A percentile compares a stretch with the other conserved stretches of the same genome.
Conservation (phyloP, 2,888 invertebrate species). For the Julus scanicus region DNA sequence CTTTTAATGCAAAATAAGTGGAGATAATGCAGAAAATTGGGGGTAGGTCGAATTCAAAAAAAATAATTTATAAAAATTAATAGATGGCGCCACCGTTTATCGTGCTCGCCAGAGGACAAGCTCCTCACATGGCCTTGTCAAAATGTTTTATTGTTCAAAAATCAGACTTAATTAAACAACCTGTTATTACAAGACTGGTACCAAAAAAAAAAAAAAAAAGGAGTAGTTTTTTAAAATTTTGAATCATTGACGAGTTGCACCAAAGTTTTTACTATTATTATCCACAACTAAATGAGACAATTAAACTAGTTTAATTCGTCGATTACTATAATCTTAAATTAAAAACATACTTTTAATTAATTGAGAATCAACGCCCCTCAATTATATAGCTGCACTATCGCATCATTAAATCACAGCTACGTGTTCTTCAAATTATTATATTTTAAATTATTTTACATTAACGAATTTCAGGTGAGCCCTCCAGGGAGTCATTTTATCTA, state of each 20-base stretch:
- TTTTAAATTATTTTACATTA: background rate
- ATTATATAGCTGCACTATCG: background rate
- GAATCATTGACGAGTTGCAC: background rate
- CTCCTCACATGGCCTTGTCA: constrained; percentile 14
- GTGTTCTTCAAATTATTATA: background rate
- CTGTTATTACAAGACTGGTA: background rate
- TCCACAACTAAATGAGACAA: too few relatives aligned
- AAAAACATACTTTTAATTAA: background rate
- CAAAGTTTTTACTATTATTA: background rate
- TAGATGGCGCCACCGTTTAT: constrained; percentile 16
- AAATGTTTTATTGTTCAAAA: constrained; percentile 14
- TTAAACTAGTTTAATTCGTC: background rate
- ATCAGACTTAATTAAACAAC: background rate
- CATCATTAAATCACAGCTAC: background rate
- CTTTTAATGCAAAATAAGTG: too few relatives aligned
- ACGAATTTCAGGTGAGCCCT: background rate
- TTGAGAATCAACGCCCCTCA: background rate
- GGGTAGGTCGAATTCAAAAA: background rate
- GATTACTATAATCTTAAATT: background rate
- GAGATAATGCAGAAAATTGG: too few relatives aligned
- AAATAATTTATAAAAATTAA: background rate
- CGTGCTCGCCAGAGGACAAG: constrained; percentile 22
- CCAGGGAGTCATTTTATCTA: background rate
- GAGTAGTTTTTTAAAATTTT: background rate
- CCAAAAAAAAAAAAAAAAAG: background rate